Percentiles rank a stretch among this genome's conserved stretches.
These are phyloP conservation scores for Thinocorus orbignyianus DNA, from an alignment of 2,113 vertebrate genomes.

Conservation along the genomic window DNA sequence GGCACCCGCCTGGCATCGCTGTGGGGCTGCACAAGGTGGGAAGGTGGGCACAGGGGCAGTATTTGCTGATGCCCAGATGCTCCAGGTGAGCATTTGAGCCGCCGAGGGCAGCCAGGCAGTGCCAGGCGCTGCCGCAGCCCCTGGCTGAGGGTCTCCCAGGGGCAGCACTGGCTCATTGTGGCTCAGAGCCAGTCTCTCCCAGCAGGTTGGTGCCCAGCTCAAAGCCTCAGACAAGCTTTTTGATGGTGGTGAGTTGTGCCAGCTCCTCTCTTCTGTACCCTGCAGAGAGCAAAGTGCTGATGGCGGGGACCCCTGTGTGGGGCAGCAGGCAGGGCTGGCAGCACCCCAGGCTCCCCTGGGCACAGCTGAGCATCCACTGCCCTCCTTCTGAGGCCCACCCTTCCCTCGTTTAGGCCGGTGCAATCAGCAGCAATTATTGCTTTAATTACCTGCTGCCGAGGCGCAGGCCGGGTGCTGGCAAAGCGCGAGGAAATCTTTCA, in stretches of 20 bases:
- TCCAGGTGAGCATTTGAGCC: background rate
- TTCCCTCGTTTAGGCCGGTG: conserved; percentile 66
- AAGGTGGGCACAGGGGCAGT: background rate
- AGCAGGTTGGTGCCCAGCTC: background rate
- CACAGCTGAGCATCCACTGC: background rate
- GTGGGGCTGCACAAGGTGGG: background rate
- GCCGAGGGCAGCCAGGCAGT: background rate
- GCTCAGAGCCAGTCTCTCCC: background rate
- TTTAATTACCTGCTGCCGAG: conserved; percentile 81
- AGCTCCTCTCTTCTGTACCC: background rate
- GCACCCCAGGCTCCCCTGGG: background rate
- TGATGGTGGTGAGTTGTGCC: background rate
- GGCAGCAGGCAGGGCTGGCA: background rate
- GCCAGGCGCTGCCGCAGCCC: rapidly evolving
- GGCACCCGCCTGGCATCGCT: rapidly evolving
- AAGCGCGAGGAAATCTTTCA: conserved; percentile 76
- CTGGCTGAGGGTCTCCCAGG: background rate
- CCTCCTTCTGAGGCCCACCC: background rate
- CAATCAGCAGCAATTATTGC: conserved; percentile 80
- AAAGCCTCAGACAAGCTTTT: conserved; percentile 26
- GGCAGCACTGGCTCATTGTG: rapidly evolving
- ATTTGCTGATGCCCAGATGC: rapidly evolving
- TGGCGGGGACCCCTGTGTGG: rapidly evolving
- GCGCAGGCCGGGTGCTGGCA: conserved; percentile 57
- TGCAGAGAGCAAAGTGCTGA: background rate